These are phyloP conservation scores for Aethes cnicana DNA, from an alignment of 2,888 invertebrate species.

Conservation along the genomic window DNA sequence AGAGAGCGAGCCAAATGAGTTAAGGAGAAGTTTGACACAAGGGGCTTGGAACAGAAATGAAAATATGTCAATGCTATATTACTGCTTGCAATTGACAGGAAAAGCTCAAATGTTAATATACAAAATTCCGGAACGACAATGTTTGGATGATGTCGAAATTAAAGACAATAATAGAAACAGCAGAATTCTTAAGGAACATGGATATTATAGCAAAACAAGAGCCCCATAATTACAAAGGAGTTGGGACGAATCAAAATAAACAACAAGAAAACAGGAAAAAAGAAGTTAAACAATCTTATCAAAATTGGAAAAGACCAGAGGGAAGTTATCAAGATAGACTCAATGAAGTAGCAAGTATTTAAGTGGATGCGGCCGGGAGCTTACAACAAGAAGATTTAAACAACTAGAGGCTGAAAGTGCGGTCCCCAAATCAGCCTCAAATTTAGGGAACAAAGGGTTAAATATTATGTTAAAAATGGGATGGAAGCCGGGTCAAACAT, in stretches of 20 bases:
- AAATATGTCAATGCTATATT: not conserved
- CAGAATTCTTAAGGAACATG: slow-evolving; percentile 2
- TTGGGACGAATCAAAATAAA: too few relatives aligned
- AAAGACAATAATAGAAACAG: not conserved
- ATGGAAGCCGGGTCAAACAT: not conserved
- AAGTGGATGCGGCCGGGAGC: not conserved
- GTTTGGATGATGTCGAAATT: not conserved
- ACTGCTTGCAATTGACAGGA: not conserved
- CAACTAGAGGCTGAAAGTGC: not conserved
- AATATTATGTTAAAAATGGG: not conserved
- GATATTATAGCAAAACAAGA: not conserved
- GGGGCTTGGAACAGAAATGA: not conserved
- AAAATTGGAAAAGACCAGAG: too few relatives aligned
- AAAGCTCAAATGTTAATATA: not conserved
- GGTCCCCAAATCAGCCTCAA: not conserved
- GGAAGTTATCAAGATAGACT: too few relatives aligned
- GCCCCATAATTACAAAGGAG: not conserved
- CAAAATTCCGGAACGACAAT: slow-evolving; percentile 1
- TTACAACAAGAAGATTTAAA: not conserved
- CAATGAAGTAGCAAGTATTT: not conserved
- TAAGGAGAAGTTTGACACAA: not conserved
- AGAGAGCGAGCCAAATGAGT: not conserved
- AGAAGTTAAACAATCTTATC: too few relatives aligned
- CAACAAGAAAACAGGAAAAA: not conserved
- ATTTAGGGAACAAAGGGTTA: not conserved